These are phyloP conservation scores for Pholis gunnellus DNA, from an alignment of 2,113 vertebrate species.

Conservation along the genomic window DNA sequence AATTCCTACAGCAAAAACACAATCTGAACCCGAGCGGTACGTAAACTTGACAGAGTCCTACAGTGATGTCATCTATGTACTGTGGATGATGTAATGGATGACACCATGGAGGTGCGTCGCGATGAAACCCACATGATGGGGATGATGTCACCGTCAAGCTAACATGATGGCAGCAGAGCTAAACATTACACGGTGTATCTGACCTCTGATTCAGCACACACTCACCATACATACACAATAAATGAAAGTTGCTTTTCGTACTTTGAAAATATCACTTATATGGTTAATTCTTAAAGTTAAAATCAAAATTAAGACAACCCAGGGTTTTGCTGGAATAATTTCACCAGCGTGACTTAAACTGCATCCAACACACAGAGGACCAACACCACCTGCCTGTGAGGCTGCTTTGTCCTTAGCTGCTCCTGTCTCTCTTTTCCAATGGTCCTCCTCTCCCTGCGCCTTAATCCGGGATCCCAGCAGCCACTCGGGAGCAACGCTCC, in stretches of 20 bases:
- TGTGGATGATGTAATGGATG: constrained; percentile 31
- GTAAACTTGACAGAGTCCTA: not conserved
- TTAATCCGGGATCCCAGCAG: constrained; percentile 79
- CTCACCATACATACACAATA: not conserved
- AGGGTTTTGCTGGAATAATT: not conserved
- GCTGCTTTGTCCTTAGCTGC: not conserved
- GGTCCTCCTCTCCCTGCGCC: constrained; percentile 76
- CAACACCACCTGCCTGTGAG: constrained; percentile 73
- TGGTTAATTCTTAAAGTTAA: too few relatives aligned
- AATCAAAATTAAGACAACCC: not conserved
- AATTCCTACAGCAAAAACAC: not conserved
- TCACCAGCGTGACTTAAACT: not conserved
- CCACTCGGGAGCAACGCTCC: constrained; percentile 70
- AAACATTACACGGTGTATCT: constrained; percentile 8
- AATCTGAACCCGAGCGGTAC: not conserved
- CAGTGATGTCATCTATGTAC: constrained; percentile 6
- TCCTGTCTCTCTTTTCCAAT: constrained; percentile 39
- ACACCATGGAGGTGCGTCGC: not conserved
- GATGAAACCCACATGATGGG: constrained; percentile 21
- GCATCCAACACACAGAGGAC: constrained; percentile 19
- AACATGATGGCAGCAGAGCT: constrained; percentile 16
- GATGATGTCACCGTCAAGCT: constrained; percentile 26
- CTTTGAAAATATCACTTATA: not conserved
- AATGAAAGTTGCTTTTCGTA: too few relatives aligned
- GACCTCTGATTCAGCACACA: constrained; percentile 6